Conservation (phyloP, 2,797 vertebrate species). For the Spinus pinus region DNA sequence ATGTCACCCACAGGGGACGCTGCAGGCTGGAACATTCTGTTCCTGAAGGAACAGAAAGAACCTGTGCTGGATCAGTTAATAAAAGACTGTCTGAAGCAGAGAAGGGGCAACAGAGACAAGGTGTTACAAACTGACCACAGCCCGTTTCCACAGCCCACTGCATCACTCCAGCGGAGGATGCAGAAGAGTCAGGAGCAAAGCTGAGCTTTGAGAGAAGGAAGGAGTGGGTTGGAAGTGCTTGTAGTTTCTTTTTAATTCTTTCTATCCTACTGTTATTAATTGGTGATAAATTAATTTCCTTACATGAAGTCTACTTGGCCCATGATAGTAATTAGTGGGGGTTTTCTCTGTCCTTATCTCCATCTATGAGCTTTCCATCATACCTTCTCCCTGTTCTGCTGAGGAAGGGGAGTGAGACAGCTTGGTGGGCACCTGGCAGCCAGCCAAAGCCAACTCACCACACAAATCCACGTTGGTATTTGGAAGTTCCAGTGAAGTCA, state of each 20-base stretch:
- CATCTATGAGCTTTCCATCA: neutral
- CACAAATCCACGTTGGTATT: neutral
- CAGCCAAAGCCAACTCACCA: neutral
- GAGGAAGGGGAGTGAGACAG: neutral
- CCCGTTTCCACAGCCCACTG: neutral
- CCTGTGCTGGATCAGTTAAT: neutral
- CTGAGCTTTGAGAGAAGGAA: neutral
- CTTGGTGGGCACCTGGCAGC: neutral
- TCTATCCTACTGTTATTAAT: neutral
- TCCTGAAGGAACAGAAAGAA: neutral
- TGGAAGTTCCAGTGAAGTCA: neutral
- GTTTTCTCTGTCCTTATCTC: neutral
- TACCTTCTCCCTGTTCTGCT: neutral
- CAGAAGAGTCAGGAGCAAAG: accelerated
- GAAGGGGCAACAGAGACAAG: neutral
- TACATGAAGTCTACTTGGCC: neutral
- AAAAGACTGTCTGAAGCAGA: neutral
- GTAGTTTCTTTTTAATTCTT: neutral
- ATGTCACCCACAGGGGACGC: neutral
- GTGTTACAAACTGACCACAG: neutral
- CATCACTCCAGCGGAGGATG: neutral
- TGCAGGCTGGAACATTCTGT: accelerated
- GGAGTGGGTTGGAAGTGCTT: neutral
- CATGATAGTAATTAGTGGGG: neutral
- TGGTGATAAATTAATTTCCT: neutral